phyloP scores from a whole-genome alignment of 2,888 invertebrate genomes.

The Gymnoscelis rufifasciata region DNA sequence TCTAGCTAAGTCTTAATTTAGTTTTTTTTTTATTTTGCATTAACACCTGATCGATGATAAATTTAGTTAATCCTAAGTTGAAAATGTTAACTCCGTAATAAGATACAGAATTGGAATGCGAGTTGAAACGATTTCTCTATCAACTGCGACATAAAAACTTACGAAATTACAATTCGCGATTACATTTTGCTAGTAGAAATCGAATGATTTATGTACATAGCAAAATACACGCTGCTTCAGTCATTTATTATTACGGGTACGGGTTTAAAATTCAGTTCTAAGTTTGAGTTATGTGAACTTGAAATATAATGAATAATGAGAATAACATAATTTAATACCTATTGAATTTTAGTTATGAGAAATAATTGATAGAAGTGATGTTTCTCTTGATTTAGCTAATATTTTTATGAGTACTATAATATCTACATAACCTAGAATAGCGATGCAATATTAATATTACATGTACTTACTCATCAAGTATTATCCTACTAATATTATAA shows the following conservation, averaged over 20 bases:
- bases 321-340: slow-evolving; percentile 11
- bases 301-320: neutral
- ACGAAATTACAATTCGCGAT: slow-evolving; percentile 25
- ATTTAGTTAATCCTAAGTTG: neutral
- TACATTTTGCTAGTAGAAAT: slow-evolving; percentile 22
- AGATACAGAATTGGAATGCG: slow-evolving; percentile 4
- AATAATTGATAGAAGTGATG: too few species aligned
- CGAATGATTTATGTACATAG: slow-evolving; percentile 23
- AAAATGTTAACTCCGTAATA: neutral
- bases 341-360: too few species aligned
- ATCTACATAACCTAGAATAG: too few species aligned
- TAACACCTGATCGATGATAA: too few species aligned
- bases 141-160: slow-evolving; percentile 20
- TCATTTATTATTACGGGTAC: slow-evolving; percentile 21
- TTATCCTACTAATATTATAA: too few species aligned
- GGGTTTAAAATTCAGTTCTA: too few species aligned
- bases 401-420: too few species aligned
- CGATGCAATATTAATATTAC: too few species aligned
- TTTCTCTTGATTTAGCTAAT: too few species aligned
- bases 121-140: slow-evolving; percentile 3
- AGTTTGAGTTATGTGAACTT: neutral
- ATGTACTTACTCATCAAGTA: too few species aligned
- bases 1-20: too few species aligned
- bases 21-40: too few species aligned
- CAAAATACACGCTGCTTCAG: slow-evolving; percentile 26